These are phyloP conservation scores for Steatornis caripensis DNA, from an alignment of 2,113 vertebrate species.

Conservation along the genomic window DNA sequence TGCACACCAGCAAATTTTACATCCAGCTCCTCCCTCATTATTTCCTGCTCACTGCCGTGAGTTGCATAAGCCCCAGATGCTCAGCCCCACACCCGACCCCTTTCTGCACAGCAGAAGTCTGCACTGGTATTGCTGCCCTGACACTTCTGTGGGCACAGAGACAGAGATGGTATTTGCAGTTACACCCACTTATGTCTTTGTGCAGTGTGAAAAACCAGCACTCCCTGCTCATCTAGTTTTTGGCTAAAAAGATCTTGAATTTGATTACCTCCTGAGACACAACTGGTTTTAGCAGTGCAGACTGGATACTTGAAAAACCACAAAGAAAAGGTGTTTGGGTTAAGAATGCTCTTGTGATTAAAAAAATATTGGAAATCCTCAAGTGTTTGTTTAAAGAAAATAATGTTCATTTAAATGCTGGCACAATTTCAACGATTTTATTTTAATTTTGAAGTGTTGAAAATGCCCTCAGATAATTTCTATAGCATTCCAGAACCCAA, in stretches of 20 bases:
- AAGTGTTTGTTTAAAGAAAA: conserved; percentile 11
- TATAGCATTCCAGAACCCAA: conserved; percentile 1
- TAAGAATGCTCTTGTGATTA: conserved; percentile 12
- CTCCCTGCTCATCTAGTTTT: background rate
- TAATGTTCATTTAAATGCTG: conserved; percentile 22
- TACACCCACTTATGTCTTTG: background rate
- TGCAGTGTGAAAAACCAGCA: background rate
- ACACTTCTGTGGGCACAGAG: background rate
- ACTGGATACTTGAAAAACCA: background rate
- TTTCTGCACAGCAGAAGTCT: background rate
- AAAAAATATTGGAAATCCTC: background rate
- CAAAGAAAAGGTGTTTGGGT: conserved; percentile 1
- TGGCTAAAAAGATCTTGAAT: conserved; percentile 2
- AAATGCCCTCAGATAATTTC: conserved; percentile 24
- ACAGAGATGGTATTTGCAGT: background rate
- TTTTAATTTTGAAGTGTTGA: conserved; percentile 26
- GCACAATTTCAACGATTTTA: background rate
- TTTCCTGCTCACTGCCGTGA: background rate
- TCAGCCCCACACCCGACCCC: background rate
- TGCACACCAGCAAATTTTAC: background rate
- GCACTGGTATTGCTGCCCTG: background rate
- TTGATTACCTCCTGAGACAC: background rate
- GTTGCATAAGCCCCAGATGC: background rate
- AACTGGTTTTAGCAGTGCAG: background rate
- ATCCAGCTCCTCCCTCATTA: background rate